A percentile compares a stretch with the other conserved stretches of the same genome.
These are phyloP conservation scores for Nasonovia ribisnigri DNA, from an alignment of 2,888 invertebrate genomes.

Conservation along the genomic window DNA sequence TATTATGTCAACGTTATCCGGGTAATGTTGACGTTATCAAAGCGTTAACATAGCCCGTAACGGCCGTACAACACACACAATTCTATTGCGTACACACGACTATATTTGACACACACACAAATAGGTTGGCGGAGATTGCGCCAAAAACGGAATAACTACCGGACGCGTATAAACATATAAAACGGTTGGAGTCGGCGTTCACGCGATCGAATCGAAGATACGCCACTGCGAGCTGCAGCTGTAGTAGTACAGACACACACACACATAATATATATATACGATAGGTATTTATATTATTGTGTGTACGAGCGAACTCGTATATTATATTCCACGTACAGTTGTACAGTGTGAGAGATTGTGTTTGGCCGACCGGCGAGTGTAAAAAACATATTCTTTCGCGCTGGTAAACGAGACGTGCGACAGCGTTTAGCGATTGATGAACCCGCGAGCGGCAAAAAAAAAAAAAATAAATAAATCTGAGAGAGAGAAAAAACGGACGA, in stretches of 20 bases:
- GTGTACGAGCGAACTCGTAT: background rate
- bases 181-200: background rate
- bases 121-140: background rate
- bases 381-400: slow-evolving; percentile 46
- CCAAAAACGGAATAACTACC: background rate
- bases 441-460: background rate
- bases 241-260: background rate
- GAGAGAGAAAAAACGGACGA: background rate
- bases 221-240: background rate
- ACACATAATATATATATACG: background rate
- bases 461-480: background rate
- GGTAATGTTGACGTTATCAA: background rate
- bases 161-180: background rate
- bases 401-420: slow-evolving; percentile 18
- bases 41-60: background rate
- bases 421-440: slow-evolving; percentile 42
- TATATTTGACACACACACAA: background rate
- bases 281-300: too few relatives aligned
- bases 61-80: background rate
- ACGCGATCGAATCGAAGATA: background rate
- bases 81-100: background rate
- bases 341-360: background rate
- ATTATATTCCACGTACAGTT: background rate
- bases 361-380: background rate
- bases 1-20: too few relatives aligned